These are phyloP conservation scores for Drosophila lini DNA, from an alignment of 1,140 invertebrate species.

Conservation along the genomic window DNA sequence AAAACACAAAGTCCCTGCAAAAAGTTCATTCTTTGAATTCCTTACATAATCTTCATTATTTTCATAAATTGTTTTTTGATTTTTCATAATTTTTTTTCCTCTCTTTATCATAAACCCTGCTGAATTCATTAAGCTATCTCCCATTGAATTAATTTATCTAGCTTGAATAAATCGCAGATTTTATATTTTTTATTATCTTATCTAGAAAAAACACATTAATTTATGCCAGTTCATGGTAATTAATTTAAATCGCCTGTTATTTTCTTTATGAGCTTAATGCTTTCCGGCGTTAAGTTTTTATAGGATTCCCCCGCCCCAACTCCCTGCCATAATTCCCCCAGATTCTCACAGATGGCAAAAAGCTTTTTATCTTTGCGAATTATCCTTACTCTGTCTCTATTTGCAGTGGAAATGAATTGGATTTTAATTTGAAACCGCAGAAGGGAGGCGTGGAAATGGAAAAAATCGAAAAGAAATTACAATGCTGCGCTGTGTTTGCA, in stretches of 20 bases:
- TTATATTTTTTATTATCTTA: constrained; percentile 3
- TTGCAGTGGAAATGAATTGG: constrained; percentile 54
- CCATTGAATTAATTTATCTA: constrained; percentile 16
- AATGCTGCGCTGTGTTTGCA: constrained; percentile 48
- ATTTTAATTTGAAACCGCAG: constrained; percentile 51
- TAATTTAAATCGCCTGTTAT: constrained; percentile 23
- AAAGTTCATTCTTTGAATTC: constrained; percentile 12
- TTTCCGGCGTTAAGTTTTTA: constrained; percentile 16
- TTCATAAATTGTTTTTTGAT: neutral
- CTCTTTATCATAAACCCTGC: constrained; percentile 10
- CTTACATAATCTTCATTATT: neutral
- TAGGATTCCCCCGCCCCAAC: neutral
- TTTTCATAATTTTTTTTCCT: neutral
- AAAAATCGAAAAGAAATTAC: constrained; percentile 46
- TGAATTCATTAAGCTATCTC: neutral
- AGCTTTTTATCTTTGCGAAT: constrained; percentile 17
- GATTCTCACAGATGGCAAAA: neutral
- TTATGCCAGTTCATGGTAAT: constrained; percentile 16
- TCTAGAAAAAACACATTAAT: neutral
- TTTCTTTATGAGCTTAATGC: constrained; percentile 29
- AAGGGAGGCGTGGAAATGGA: neutral
- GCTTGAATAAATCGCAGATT: constrained; percentile 3
- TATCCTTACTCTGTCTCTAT: constrained; percentile 26
- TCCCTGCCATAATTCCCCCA: constrained; percentile 1
- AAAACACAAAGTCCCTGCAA: neutral